These are phyloP conservation scores for Miltochrista miniata DNA, from an alignment of 2,888 invertebrate genomes.

Conservation along the genomic window DNA sequence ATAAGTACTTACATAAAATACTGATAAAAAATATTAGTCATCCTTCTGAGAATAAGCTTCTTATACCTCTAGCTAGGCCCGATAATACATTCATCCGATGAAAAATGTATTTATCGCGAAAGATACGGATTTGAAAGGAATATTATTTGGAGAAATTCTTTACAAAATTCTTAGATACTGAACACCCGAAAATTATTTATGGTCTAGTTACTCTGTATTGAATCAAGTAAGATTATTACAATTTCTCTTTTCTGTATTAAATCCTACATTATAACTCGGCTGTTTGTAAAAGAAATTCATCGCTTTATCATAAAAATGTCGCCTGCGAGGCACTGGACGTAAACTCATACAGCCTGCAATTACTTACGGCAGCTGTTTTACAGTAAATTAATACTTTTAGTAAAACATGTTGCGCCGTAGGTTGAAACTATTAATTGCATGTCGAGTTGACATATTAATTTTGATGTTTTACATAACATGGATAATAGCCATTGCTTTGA, in stretches of 20 bases:
- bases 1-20: background rate
- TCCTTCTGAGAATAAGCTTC: background rate
- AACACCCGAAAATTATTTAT: no score
- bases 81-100: background rate
- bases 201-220: no score
- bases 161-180: background rate
- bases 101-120: background rate
- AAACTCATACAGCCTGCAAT: conserved; percentile 23
- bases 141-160: background rate
- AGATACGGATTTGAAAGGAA: conserved; percentile 1
- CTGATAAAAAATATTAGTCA: background rate
- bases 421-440: no score
- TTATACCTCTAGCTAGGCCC: background rate
- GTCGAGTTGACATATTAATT: no score
- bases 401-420: no score
- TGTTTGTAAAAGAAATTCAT: background rate
- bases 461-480: no score
- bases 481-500: no score
- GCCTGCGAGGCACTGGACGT: conserved; percentile 6
- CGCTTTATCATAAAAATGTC: conserved; percentile 18
- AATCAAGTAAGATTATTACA: background rate
- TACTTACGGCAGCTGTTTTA: no score
- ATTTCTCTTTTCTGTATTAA: background rate
- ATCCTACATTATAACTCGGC: background rate
- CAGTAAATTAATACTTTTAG: conserved; percentile 32